Base-by-base conservation (phyloP, 1,140 invertebrate genomes). In the Notospermus geniculatus region DNA sequence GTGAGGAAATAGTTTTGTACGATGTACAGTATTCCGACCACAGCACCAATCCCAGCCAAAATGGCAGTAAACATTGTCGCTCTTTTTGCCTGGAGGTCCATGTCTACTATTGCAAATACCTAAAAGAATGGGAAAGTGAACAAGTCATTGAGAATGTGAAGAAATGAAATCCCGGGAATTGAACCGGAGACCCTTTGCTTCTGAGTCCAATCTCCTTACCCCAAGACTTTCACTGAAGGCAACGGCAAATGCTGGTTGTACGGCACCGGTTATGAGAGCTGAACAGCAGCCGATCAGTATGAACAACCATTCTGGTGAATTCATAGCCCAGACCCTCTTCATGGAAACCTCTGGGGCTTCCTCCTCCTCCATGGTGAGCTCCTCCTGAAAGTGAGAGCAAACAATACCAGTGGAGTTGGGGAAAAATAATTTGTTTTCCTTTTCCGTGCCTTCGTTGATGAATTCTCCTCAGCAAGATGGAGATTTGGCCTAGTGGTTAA, bases 221-320 rank as follows among this genome's bases (percentile, higher is more conserved):
- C 87, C 86, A 60, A 91, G 85, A 63, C 93, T 88, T 72, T 93
- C 88, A 43, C 63, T 64, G 15, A 95, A 92, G 2, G 94, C 75
- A 9, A 95, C 83, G 1, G 91, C 90, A 79, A 92, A 94, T 2
- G 86, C 82, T 0, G 92, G 91, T 63, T 91, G 88, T 1, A 88
- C 86, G 0, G 85, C 85, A 2, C 93, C 92, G 43, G 89, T 87
- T 29, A 88, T 78, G 0, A 88, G 76, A 2, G 91, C 87, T 0
- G 87, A 86, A 0, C 93, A 60, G 57, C 87, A 84, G 2, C 91
- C 92, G 39, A 88, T 72, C 1, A 88, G 39, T 70, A 94, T 89
- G 54, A 84, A 86, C 15, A 81, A 84, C 87, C 90, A 92, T 79
- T 95, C 92, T 0, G 89, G 87, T 27, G 83, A 82, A 74, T 92